Evolutionary conservation across 1,140 invertebrate genomes (phyloP), one percentile per base, ranked within the genome.

Genomic region (Atta cephalotes): DNA sequence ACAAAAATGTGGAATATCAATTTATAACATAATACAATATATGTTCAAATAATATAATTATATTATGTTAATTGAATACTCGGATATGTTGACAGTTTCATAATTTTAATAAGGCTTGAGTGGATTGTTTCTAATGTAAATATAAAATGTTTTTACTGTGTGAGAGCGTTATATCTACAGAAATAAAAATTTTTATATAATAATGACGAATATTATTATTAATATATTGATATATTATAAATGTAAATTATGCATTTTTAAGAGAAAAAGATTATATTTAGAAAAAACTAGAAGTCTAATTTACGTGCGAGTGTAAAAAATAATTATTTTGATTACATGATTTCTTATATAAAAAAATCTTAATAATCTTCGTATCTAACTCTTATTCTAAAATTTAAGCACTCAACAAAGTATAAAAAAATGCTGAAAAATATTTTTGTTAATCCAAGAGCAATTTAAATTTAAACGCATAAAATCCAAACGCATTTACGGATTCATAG

Each of bases 351-450:
- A 31, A 66, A 66, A 28, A 5, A 76, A 77, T 10, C 2, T 79
- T 21, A 28, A 51, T 45, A 51, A 14, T 63, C 10, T 66, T 79
- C 7, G 16, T 65, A 56, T 14, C 31, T 45, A 45, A 35, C 1
- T 65, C 18, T 16, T 18, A 16, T 10, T 4, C 6, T 51, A 66
- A 71, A 56, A 58, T 81, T 25, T 53, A 12, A 80, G 7, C 6
- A 25, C 21, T 3, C 7, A 39, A 56, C 7, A 39, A 56, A 66
- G 18, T 45, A 45, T 49, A 6, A 16, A 25, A 70, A 39, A 70
- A 56, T 80, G 70, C 56, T 45, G 78, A 78, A 84, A 78, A 84
- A 78, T 78, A 25, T 51, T 84, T 84, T 49, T 21, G 25, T 77
- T 74, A 78, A 77, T 78, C 56, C 56, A 84, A 2, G 70, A 76